Base-by-base conservation (phyloP, 2,113 vertebrate genomes). In the Propithecus coquereli region DNA sequence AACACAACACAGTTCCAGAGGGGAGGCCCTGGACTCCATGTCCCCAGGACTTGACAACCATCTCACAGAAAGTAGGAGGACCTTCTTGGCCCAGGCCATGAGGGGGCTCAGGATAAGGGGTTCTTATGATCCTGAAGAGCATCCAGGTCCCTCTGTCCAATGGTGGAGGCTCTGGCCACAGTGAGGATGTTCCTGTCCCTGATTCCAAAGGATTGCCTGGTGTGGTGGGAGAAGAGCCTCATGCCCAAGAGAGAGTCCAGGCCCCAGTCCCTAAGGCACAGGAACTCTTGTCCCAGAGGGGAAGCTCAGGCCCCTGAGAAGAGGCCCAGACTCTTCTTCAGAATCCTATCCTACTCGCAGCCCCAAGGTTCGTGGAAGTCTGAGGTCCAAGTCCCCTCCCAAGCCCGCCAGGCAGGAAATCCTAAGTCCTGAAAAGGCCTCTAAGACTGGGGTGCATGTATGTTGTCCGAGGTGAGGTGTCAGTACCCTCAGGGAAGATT, bases 201-300 rank as follows among this genome's bases (percentile, higher is more conserved):
- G 34, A 20, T 89, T 47, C 95, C 7, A 95, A 93, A 91, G 37
- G 47, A 94, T 20, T 88, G 65, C 50, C 84, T 87, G 70, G 66
- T 80, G 5, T 91, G 43, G 30, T 43, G 52, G 45, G 8, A 34
- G 57, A 73, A 66, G 3, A 71, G 43, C 37, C 23, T 92, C 92
- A 84, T 52, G 63, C 20, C 30, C 37, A 94, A 57, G 2, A 14
- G 20, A n/a, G 17, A n/a, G 25, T 32, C 63, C 32, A 81, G 71
- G 25, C 16, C 32, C 68, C 47, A 74, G 54, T 91, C 63, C 79
- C 47, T 73, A 82, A 79, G 34, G 32, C 23, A 37, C 89, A 97
- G 1, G 37, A 86, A 40, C 57, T 83, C 74, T 93, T 76, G 47
- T 32, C 70, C 47, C 70, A 52, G 50, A 95, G 34, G 32, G 50